Evolutionary conservation across 2,113 vertebrate genomes (phyloP), one percentile per base, ranked within the genome.

Genomic region (Solea solea): DNA sequence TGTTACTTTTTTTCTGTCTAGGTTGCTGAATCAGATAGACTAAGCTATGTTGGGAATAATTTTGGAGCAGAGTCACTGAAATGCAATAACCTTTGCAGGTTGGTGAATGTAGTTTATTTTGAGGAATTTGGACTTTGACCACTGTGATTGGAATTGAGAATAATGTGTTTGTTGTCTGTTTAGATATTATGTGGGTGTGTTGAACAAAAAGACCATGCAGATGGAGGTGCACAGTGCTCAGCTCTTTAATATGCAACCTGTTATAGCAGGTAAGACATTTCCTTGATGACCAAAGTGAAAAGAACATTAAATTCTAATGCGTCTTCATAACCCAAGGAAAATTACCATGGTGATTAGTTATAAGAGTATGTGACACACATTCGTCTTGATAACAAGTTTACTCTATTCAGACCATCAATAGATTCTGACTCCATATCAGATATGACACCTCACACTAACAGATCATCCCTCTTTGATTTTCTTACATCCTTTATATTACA

Each of bases 111-210:
- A 28, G 1, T 34, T 41, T 63, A 14, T 63, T 49, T 61, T 8
- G 3, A 15, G 25, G 49, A 15, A 41, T 1, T 58, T 8, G 2
- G 4, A n/a, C 9, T 53, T 0, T 8, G 0, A 4, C 27, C 5
- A 9, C 21, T 28, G 1, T 52, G 21, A 39, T 15, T 6, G 15
- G 13, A 7, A 60, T 9, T 59, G 8, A 42, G 8, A 39, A 27
- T 1, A 11, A 0, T 46, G 8, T 56, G 10, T 52, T 64, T 51
- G 52, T 2, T 56, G 42, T 68, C 9, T 82, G 71, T 84, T 27
- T 55, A 99, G 98, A 69, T 96, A 98, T 82, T 99, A 96, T 88
- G 91, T 99, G 11, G 97, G 98, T 0, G 94, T 99, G 52, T 69
- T 98, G 54, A 92, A 98, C 88, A 97, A 94, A 90, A 80, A 83